phyloP scores from a whole-genome alignment of 2,113 vertebrate genomes.

The Hylia prasina region DNA sequence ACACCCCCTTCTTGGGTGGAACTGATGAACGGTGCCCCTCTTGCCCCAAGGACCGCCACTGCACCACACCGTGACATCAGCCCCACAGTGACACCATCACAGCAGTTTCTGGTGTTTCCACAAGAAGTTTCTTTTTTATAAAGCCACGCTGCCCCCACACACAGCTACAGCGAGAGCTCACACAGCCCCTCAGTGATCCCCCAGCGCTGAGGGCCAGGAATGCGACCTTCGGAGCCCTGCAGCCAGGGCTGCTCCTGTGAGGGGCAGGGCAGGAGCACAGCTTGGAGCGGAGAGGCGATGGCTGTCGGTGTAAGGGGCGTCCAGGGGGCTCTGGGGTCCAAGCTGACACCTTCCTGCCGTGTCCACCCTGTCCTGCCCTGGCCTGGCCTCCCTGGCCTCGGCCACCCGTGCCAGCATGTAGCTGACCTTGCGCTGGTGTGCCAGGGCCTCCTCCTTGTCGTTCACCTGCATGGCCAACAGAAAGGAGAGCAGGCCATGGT shows the following conservation, averaged over 20 bases:
- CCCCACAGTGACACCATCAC: fast-evolving
- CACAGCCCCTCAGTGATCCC: fast-evolving
- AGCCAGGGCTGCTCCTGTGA: fast-evolving
- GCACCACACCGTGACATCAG: fast-evolving
- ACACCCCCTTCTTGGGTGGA: fast-evolving
- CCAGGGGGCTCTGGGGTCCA: background rate
- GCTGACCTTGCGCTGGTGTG: constrained; percentile 93
- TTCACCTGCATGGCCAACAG: constrained; percentile 73
- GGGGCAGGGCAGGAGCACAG: background rate
- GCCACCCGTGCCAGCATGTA: constrained; percentile 86
- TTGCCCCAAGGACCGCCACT: fast-evolving
- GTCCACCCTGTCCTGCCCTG: background rate
- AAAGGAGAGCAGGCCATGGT: background rate
- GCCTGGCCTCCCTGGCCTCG: constrained; percentile 72
- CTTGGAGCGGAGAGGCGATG: fast-evolving
- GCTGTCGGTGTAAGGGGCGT: fast-evolving
- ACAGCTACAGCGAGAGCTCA: fast-evolving
- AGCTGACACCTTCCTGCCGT: fast-evolving
- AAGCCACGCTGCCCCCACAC: fast-evolving
- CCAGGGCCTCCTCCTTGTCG: constrained; percentile 91
- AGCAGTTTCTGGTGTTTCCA: background rate
- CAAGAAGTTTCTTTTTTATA: fast-evolving
- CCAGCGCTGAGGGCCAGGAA: background rate
- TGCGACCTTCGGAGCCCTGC: fast-evolving
- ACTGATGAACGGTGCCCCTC: fast-evolving